Evolutionary conservation across 1,140 invertebrate species (phyloP).

Genomic region (Heliconius melpomene): DNA sequence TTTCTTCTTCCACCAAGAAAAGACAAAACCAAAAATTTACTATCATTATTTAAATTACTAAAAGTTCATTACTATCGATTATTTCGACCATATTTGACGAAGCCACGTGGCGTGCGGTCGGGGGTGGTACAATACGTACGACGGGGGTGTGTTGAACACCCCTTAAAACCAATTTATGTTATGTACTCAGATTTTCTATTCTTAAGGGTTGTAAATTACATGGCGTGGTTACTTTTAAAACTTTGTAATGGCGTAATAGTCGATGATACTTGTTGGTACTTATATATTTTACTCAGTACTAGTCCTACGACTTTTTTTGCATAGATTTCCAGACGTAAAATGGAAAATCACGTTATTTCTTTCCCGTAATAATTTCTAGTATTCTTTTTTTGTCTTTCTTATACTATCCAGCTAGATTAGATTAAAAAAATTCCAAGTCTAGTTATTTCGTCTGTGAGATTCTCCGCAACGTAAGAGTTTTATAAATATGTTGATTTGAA

Average conservation of each 20-base stretch:
- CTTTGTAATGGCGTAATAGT: not conserved
- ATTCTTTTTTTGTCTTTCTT: no score
- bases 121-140: slow-evolving; percentile 37
- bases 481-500: no score
- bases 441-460: no score
- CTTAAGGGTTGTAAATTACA: slow-evolving; percentile 13
- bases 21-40: not conserved
- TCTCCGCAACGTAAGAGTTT: no score
- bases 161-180: slow-evolving; percentile 38
- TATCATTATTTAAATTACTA: not conserved
- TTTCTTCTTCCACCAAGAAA: not conserved
- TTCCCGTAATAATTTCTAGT: no score
- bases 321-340: no score
- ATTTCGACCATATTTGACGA: slow-evolving; percentile 47
- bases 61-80: not conserved
- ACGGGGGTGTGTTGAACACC: slow-evolving; percentile 42
- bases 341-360: no score
- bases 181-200: slow-evolving; percentile 20
- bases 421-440: no score
- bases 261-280: not conserved
- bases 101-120: slow-evolving; percentile 32
- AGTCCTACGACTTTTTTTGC: no score
- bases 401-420: no score
- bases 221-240: not conserved
- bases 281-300: not conserved